Percentiles rank a stretch among this genome's conserved stretches.
Evolutionary conservation across 2,113 vertebrate species (phyloP).

Genomic region (Pyrgilauda ruficollis): DNA sequence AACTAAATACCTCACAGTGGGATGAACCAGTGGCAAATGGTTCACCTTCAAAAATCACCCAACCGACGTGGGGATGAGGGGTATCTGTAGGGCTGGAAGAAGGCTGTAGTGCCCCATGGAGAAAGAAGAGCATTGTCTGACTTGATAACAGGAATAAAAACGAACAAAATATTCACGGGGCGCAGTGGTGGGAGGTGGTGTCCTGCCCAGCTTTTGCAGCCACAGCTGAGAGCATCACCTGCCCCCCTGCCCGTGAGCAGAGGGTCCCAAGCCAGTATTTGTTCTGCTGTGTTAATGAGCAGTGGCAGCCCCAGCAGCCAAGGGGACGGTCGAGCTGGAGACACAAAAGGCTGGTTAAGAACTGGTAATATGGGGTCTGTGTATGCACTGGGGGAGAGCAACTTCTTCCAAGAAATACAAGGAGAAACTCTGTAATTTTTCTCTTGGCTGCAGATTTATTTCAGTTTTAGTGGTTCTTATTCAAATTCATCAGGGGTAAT

Average conservation of each 20-base stretch:
- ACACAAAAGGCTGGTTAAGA: constrained; percentile 28
- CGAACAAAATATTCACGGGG: background rate
- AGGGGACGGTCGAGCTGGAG: background rate
- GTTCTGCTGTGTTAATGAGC: background rate
- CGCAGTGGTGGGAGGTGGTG: background rate
- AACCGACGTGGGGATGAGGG: background rate
- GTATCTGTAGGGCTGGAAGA: background rate
- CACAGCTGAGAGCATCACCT: background rate
- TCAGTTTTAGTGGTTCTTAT: constrained; percentile 68
- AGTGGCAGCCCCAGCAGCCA: background rate
- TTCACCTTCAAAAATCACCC: background rate
- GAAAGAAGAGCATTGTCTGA: background rate
- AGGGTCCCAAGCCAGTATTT: background rate
- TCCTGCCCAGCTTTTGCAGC: background rate
- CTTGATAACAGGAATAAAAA: background rate
- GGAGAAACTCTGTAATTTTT: constrained; percentile 55
- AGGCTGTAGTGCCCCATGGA: background rate
- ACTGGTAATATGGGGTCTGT: background rate
- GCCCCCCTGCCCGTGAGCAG: background rate
- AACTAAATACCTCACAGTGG: background rate
- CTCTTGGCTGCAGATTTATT: constrained; percentile 63
- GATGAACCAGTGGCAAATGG: background rate
- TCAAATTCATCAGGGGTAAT: constrained; percentile 73
- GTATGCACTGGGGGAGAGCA: background rate
- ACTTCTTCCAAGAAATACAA: constrained; percentile 49